Conservation (phyloP, 2,888 invertebrate genomes). For the Cylindroiulus punctatus region DNA sequence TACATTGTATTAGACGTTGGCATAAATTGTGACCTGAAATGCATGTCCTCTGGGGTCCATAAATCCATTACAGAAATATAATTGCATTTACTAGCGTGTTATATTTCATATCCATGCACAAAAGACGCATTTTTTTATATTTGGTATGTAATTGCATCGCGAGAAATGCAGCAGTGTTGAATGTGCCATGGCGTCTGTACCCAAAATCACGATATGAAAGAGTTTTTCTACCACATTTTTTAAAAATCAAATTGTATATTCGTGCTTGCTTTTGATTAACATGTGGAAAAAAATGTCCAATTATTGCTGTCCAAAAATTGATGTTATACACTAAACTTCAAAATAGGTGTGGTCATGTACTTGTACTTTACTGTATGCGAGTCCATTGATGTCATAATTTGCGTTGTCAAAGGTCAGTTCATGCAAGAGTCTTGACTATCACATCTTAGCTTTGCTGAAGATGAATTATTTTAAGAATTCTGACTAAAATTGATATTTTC, state of each 20-base stretch:
- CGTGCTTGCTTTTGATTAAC: not conserved
- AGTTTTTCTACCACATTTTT: not conserved
- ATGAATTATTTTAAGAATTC: too few relatives aligned
- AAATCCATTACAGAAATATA: conserved; percentile 43
- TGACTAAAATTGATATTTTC: too few relatives aligned
- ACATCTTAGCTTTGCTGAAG: too few relatives aligned
- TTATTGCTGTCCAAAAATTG: too few relatives aligned
- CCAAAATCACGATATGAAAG: not conserved
- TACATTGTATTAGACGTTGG: conserved; percentile 24
- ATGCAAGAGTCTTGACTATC: too few relatives aligned
- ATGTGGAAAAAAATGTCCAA: too few relatives aligned
- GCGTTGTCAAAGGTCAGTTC: too few relatives aligned
- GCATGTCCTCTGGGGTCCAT: not conserved
- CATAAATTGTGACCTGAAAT: not conserved
- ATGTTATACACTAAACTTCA: too few relatives aligned
- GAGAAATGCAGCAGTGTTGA: not conserved
- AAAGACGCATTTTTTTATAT: not conserved
- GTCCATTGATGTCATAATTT: too few relatives aligned
- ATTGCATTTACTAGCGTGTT: not conserved
- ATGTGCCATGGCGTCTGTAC: not conserved
- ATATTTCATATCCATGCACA: conserved; percentile 3
- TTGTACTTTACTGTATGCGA: too few relatives aligned
- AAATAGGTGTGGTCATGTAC: too few relatives aligned
- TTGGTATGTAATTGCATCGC: not conserved
- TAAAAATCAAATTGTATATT: not conserved